Conservation (phyloP, 2,113 vertebrate genomes). For the Eulemur macaco region DNA sequence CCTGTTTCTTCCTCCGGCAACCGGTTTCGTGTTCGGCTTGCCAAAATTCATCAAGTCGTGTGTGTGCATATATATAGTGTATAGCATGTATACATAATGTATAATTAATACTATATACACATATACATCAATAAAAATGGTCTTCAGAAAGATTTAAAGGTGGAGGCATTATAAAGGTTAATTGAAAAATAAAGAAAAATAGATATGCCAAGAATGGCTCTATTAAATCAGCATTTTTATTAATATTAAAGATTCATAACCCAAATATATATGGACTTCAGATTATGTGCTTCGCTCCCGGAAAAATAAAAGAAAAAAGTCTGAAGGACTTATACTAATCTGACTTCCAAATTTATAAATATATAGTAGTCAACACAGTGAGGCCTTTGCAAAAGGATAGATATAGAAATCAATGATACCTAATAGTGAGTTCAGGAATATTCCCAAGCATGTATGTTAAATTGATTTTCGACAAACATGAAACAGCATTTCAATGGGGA, state of each 20-base stretch:
- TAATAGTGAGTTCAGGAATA: background rate
- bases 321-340: background rate
- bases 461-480: too few relatives aligned
- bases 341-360: background rate
- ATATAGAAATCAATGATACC: too few relatives aligned
- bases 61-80: background rate
- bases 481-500: too few relatives aligned
- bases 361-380: background rate
- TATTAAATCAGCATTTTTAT: background rate
- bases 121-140: background rate
- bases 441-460: background rate
- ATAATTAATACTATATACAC: background rate
- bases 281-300: background rate
- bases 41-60: background rate
- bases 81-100: background rate
- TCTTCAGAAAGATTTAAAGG: slow-evolving; percentile 19
- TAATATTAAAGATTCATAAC: background rate
- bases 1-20: background rate
- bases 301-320: background rate
- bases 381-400: background rate
- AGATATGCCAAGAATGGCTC: background rate
- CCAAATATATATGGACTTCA: background rate
- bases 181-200: background rate
- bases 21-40: background rate
- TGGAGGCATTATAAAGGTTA: background rate